Base-by-base conservation (phyloP, 2,113 vertebrate species). In the Gnathonemus longibarbis region DNA sequence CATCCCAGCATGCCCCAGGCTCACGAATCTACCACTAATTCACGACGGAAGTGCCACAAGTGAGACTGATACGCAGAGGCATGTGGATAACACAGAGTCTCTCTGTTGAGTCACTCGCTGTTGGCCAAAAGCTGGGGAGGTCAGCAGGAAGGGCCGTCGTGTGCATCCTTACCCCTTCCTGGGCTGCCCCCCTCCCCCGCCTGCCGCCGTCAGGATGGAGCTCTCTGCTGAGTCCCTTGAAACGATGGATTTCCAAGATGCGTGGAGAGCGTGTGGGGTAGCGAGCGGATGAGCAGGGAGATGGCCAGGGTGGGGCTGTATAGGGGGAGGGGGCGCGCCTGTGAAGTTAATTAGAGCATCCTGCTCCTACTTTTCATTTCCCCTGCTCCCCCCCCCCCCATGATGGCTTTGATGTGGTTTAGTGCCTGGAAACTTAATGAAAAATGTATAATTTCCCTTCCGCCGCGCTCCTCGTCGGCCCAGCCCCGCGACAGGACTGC, bases 331-430 rank as follows among this genome's bases (percentile, higher is more conserved):
- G 90, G 91, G 91, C 89, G 89, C 62, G 84, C 94, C 95, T 95
- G 93, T 95, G 94, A 95, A 95, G 95, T 96, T 96, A 96, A 96
- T 95, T 94, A 95, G 95, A 96, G 95, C 95, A 95, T 95, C 94
- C 94, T 95, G 95, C 93, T 93, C 93, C 93, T 94, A 92, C 92
- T 93, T 91, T 90, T 90, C 90, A 83, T 88, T 49, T 88, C 89
- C 90, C 84, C 89, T 90, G 74, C 49, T 17, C 58, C 66, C 62
- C 13, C 89, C 13, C 89, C 31, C 88, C 91, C 90, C 91, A 91
- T 93, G 91, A 92, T 94, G 91, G 91, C 95, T 96, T 96, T 96
- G 95, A 95, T 95, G 95, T 96, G 94, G 95, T 94, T 95, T 94
- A 94, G 94, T 94, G 95, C 94, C 94, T 95, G 94, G 94, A 95